A percentile compares a stretch with the other conserved stretches of the same genome.
Conservation (phyloP, 2,113 vertebrate species). For the Monopterus albus region DNA sequence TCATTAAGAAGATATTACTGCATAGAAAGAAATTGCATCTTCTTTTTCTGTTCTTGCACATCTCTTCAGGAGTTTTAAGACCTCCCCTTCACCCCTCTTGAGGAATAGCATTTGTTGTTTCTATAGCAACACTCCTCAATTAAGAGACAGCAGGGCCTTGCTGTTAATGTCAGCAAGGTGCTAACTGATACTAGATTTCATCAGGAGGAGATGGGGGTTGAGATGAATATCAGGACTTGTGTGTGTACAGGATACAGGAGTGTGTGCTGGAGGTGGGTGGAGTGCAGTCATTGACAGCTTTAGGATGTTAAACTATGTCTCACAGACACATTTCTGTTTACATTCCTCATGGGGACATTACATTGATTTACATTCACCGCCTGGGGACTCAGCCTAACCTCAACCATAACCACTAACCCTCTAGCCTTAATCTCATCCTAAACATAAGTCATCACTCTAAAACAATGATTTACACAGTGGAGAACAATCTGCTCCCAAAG, state of each 20-base stretch:
- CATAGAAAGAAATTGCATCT: not conserved
- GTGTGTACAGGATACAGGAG: not conserved
- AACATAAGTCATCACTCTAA: too few species aligned
- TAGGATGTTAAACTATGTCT: constrained; percentile 45
- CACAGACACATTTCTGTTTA: too few species aligned
- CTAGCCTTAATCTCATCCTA: too few species aligned
- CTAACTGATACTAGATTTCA: constrained; percentile 72
- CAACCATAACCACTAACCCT: too few species aligned
- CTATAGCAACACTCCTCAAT: constrained; percentile 72
- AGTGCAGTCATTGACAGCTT: constrained; percentile 16
- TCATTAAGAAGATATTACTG: constrained; percentile 24
- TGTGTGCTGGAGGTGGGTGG: not conserved
- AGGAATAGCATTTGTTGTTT: constrained; percentile 66
- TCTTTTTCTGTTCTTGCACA: constrained; percentile 5
- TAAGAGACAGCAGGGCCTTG: constrained; percentile 32
- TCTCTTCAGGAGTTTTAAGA: constrained; percentile 13
- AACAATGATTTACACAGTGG: too few species aligned
- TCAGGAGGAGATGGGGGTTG: constrained; percentile 10
- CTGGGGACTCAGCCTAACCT: too few species aligned
- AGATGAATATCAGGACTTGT: constrained; percentile 17
- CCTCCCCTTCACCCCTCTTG: constrained; percentile 5
- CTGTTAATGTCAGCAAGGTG: constrained; percentile 66
- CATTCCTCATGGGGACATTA: too few species aligned
- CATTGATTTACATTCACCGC: too few species aligned
- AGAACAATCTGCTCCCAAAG: too few species aligned